These are phyloP conservation scores for Platyrinchus mystaceus DNA, from an alignment of 2,797 vertebrate genomes.

Conservation along the genomic window DNA sequence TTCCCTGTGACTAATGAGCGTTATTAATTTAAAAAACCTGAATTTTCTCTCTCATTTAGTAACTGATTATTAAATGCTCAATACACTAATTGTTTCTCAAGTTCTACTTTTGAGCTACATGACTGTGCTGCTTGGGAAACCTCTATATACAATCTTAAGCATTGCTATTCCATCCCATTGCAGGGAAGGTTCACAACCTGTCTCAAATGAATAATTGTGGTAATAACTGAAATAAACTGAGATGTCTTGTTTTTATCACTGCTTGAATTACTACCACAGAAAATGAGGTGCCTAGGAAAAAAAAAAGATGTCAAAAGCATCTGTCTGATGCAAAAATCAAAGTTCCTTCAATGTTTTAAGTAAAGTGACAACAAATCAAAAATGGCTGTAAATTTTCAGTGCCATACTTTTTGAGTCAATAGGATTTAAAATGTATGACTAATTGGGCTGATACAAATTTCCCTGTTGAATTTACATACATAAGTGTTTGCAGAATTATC, in stretches of 20 bases:
- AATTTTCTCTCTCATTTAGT: neutral
- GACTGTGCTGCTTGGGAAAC: neutral
- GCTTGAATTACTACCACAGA: neutral
- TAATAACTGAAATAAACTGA: slow-evolving; percentile 21
- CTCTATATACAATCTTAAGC: neutral
- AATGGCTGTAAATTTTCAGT: neutral
- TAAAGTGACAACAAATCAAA: neutral
- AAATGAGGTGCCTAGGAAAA: neutral
- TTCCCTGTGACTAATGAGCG: neutral
- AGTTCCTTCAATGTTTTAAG: neutral
- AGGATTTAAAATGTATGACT: neutral
- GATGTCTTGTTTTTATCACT: neutral
- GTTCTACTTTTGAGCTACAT: neutral
- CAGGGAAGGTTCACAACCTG: neutral
- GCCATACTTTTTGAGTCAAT: neutral
- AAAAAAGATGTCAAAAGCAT: neutral
- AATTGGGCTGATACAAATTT: neutral
- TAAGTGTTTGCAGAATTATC: neutral
- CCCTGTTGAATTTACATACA: neutral
- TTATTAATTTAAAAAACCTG: neutral
- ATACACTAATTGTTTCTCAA: neutral
- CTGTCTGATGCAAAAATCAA: neutral
- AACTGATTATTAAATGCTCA: neutral
- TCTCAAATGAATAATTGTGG: neutral
- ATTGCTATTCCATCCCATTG: neutral